Conservation (phyloP, 2,888 invertebrate species). For the Eumacrocentrus americanus region DNA sequence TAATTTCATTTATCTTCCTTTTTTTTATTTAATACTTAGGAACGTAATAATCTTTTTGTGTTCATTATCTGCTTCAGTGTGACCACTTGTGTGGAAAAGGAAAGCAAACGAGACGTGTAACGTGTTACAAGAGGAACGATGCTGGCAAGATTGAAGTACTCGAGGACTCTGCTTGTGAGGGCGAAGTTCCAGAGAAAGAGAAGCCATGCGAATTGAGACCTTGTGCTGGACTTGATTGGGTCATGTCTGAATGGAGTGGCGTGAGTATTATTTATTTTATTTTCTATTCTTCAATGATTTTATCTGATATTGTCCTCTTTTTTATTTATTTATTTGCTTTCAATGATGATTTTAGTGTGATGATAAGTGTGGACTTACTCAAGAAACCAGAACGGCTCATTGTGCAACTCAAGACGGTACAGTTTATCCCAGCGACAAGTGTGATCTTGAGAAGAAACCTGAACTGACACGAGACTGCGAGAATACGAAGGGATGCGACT, state of each 20-base stretch:
- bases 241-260: slow-evolving; percentile 84
- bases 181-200: slow-evolving; percentile 74
- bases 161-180: slow-evolving; percentile 70
- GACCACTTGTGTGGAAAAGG: slow-evolving; percentile 92
- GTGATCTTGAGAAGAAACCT: slow-evolving; percentile 71
- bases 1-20: slow-evolving; percentile 2
- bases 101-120: slow-evolving; percentile 77
- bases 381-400: slow-evolving; percentile 74
- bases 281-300: slow-evolving; percentile 3
- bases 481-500: slow-evolving; percentile 70
- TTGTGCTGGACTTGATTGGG: slow-evolving; percentile 93
- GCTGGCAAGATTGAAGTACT: slow-evolving; percentile 71
- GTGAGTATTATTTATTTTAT: slow-evolving; percentile 65
- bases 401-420: slow-evolving; percentile 76
- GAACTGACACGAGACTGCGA: slow-evolving; percentile 72
- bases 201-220: slow-evolving; percentile 78
- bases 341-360: slow-evolving; percentile 70
- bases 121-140: slow-evolving; percentile 74
- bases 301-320: slow-evolving; percentile 16
- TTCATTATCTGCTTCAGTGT: slow-evolving; percentile 67
- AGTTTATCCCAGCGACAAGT: slow-evolving; percentile 73
- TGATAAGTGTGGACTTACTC: slow-evolving; percentile 74
- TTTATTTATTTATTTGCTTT: neutral
- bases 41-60: neutral
- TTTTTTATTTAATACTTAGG: neutral